These are phyloP conservation scores for Cydia pomonella DNA, from an alignment of 1,140 invertebrate genomes.

Conservation along the genomic window DNA sequence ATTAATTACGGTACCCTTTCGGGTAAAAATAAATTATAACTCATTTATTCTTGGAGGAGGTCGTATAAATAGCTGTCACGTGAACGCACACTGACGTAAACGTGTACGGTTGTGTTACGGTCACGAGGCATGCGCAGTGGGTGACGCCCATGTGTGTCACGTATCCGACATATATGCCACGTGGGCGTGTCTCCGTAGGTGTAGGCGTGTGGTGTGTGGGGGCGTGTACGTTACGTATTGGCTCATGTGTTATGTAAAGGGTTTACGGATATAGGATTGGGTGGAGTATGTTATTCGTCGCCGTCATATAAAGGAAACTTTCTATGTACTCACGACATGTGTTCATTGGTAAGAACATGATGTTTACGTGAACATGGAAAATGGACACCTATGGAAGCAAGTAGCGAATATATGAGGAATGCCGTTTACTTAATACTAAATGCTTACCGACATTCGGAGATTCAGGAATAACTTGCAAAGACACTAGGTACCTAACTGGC, in stretches of 20 bases:
- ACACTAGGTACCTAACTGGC: no score
- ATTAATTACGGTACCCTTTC: conserved; percentile 78
- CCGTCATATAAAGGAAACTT: neutral
- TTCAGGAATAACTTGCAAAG: no score
- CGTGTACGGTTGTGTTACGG: conserved; percentile 37
- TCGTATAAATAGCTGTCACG: conserved; percentile 69
- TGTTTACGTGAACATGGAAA: no score
- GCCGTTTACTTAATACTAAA: no score
- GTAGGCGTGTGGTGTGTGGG: conserved; percentile 57
- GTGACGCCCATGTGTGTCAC: conserved; percentile 47
- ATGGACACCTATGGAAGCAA: no score
- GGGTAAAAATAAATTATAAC: conserved; percentile 80
- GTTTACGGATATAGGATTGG: neutral
- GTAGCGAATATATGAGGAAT: no score
- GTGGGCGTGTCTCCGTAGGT: conserved; percentile 52
- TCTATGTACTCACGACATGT: neutral
- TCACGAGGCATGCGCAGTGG: conserved; percentile 44
- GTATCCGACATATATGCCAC: conserved; percentile 48
- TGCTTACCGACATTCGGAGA: no score
- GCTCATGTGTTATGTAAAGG: conserved; percentile 17
- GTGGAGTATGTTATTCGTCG: neutral
- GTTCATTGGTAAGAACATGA: neutral
- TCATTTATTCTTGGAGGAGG: conserved; percentile 72
- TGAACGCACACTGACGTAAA: conserved; percentile 54
- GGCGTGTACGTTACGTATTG: conserved; percentile 17